Base-by-base conservation (phyloP, 2,888 invertebrate genomes). In the Zaprionus lineosus region DNA sequence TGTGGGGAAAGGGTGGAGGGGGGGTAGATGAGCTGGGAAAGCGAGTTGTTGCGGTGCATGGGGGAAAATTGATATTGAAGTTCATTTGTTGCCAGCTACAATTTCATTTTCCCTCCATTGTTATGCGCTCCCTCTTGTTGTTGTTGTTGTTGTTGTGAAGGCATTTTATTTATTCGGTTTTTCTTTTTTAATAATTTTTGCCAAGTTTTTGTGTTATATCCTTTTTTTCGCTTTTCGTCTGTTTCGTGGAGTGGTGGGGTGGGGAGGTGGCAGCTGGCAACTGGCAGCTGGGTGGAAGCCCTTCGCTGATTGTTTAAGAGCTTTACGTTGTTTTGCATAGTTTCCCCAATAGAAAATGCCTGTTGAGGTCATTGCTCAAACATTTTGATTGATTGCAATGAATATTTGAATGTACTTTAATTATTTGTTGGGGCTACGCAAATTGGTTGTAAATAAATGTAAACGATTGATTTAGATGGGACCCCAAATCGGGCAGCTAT, bases 261-360 rank as follows among this genome's bases (percentile, higher is more conserved):
- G n/a, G n/a, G n/a, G n/a, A n/a, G n/a, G n/a, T n/a, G n/a, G n/a
- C n/a, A n/a, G n/a, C n/a, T n/a, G n/a, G n/a, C n/a, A n/a, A n/a
- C n/a, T n/a, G n/a, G n/a, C n/a, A n/a, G 7, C 40, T 19, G 3
- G 16, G 29, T 47, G 14, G 21, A 15, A 15, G 24, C 41, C 24
- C 29, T 63, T 48, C 39, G 12, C 50, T 58, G 63, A 61, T 78
- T 78, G 58, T 67, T 74, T 56, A 60, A 71, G 40, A 67, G 71
- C 57, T 67, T 62, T 58, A 31, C 34, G 34, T 34, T 44, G 59
- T 57, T 71, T 60, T 57, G 18, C 51, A 65, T 43, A 37, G 41
- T 52, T 58, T 47, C n/a, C 8, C 8, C 4, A 21, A 12, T 16
- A 26, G 14, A 11, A 29, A 33, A 47, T 44, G 46, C 24, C 41